Evolutionary conservation across 1,140 invertebrate genomes (phyloP), one percentile per base, ranked within the genome.

Genomic region (Neuroterus valhalla): DNA sequence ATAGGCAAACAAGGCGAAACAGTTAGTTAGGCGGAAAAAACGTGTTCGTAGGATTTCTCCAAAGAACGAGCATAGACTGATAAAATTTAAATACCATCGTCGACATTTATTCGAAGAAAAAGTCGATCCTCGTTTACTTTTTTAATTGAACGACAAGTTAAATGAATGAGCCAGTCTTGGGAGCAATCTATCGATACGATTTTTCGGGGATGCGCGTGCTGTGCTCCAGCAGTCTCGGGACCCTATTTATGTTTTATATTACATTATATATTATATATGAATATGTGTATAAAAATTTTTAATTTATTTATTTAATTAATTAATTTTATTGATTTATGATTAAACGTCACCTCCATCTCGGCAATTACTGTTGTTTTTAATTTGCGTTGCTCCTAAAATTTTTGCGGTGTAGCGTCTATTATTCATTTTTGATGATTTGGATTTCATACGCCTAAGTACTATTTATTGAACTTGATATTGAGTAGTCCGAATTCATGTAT

Each of bases 221-320:
- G 76, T 85, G 79, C 83, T 88, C 84, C 82, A 83, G 78, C 84
- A 85, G 81, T 86, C 86, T 88, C 87, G 85, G 83, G 84, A 89
- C 82, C 84, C 83, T 88, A 87, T 89, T 88, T 88, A 88, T 88
- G 86, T 89, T 89, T 89, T 89, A 88, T 88, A 89, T 89, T 82
- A 86, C 87, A 85, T 85, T 79, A 82, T 82, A 84, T 83, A 83
- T 55, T 26, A 26, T 78, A 42, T 83, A 82, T 81, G 81, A 74
- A 86, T 83, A 82, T 85, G 82, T 87, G 84, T 87, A 87, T 87
- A 87, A 86, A 87, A 87, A 89, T 88, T 88, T 88, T 87, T 89
- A 89, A 89, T 89, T 89, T 89, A 89, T 89, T 89, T 89, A 89
- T 89, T 89, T 89, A 89, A 89, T 88, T 89, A 82, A 88, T 88